Conservation (phyloP, 2,888 invertebrate genomes). For the Deilephila elpenor region DNA sequence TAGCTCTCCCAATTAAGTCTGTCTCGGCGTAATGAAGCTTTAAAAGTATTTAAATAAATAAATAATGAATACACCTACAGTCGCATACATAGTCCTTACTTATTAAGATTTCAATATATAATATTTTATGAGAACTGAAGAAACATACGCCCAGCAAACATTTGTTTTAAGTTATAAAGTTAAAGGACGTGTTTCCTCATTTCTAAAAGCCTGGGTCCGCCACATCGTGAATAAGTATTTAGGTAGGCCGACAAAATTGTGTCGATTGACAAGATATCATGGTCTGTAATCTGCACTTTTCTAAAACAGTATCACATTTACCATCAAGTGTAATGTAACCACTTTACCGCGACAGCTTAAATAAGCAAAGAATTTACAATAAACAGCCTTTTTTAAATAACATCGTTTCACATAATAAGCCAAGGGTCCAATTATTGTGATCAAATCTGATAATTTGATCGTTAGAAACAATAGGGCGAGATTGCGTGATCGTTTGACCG, state of each 20-base stretch:
- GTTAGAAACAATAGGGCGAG: constrained; percentile 30
- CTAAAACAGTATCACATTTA: neutral
- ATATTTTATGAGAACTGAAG: too few species aligned
- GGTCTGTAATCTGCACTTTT: too few species aligned
- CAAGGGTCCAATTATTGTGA: constrained; percentile 9
- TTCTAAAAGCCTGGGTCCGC: too few species aligned
- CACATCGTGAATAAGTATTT: neutral
- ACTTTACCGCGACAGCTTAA: neutral
- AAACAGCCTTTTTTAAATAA: neutral
- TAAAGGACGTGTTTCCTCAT: too few species aligned
- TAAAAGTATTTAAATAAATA: too few species aligned
- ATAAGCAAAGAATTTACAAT: neutral
- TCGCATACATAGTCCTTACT: too few species aligned
- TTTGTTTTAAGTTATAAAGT: too few species aligned
- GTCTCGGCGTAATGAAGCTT: neutral
- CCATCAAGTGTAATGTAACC: too few species aligned
- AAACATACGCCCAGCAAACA: too few species aligned
- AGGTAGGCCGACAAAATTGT: neutral
- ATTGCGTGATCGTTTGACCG: constrained; percentile 15
- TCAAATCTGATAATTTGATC: constrained; percentile 15
- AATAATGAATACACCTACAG: neutral
- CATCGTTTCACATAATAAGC: neutral
- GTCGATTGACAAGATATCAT: too few species aligned
- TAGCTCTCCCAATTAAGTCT: too few species aligned
- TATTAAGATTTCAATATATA: too few species aligned